phyloP scores from a whole-genome alignment of 1,140 invertebrate genomes.

The Metaphire vulgaris region DNA sequence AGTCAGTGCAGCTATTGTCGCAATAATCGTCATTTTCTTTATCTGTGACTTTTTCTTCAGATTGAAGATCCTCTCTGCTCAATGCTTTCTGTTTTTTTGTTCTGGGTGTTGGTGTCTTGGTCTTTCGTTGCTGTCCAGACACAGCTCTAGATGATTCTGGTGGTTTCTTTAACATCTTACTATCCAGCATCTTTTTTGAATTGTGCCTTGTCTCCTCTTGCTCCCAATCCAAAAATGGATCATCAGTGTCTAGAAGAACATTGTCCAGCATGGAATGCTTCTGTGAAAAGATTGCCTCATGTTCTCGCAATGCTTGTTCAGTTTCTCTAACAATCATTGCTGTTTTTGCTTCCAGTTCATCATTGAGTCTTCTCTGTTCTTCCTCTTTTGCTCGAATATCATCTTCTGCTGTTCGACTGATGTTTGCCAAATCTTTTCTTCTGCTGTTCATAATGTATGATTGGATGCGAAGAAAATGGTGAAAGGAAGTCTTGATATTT shows the following conservation, averaged over 20 bases:
- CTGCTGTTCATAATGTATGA: neutral
- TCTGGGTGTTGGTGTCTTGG: neutral
- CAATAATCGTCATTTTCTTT: slow-evolving; percentile 34
- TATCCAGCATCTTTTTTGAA: neutral
- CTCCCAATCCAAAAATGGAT: neutral
- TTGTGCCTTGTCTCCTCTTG: neutral
- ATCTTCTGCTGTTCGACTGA: slow-evolving; percentile 16
- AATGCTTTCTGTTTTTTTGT: slow-evolving; percentile 7
- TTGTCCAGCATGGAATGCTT: slow-evolving; percentile 42
- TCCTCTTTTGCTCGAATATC: slow-evolving; percentile 42
- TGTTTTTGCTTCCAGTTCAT: slow-evolving; percentile 49
- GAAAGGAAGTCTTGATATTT: neutral
- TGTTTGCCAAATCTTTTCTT: neutral
- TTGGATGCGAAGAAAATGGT: no score
- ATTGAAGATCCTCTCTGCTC: slow-evolving; percentile 23
- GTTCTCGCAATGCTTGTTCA: slow-evolving; percentile 33
- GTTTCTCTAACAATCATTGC: slow-evolving; percentile 47
- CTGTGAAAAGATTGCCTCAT: slow-evolving; percentile 31
- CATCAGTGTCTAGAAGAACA: slow-evolving; percentile 36
- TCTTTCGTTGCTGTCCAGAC: neutral
- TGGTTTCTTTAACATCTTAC: neutral
- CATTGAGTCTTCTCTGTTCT: slow-evolving; percentile 49
- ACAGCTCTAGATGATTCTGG: neutral
- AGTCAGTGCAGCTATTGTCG: no score
- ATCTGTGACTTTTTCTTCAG: slow-evolving; percentile 40